Conservation (phyloP, 2,113 vertebrate genomes). For the Amazona guildingii region DNA sequence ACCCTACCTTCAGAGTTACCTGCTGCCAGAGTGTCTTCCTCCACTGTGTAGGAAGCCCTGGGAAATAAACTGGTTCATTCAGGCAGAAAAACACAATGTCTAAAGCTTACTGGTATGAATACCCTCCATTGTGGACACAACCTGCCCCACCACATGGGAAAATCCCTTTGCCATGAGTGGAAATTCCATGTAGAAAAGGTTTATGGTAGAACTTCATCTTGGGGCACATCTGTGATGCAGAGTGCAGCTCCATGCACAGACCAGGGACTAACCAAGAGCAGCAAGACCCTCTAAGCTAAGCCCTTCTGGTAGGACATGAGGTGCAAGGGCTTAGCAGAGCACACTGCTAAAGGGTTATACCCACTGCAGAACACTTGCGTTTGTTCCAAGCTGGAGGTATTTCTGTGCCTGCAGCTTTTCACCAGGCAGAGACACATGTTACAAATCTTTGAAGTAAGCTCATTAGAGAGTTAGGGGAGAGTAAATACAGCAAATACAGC, state of each 20-base stretch:
- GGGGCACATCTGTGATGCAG: fast-evolving
- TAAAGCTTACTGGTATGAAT: background rate
- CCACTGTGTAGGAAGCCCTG: background rate
- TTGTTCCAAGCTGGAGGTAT: background rate
- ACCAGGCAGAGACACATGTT: background rate
- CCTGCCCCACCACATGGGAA: background rate
- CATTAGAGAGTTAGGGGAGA: background rate
- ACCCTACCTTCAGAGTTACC: background rate
- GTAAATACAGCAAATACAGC: background rate
- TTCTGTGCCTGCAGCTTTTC: background rate
- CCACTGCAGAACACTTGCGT: background rate
- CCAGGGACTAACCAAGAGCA: background rate
- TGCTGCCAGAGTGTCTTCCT: background rate
- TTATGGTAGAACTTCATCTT: background rate
- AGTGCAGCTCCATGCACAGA: background rate
- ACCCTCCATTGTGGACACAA: background rate
- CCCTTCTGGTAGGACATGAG: background rate
- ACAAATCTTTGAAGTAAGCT: background rate
- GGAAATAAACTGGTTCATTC: background rate
- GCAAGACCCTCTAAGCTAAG: background rate
- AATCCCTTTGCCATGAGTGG: conserved; percentile 11
- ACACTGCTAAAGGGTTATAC: background rate
- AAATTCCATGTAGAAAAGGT: background rate
- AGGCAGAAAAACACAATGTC: background rate
- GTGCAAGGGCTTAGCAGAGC: background rate